phyloP scores from a whole-genome alignment of 2,888 invertebrate species.

The Stenchaetothrips biformis region DNA sequence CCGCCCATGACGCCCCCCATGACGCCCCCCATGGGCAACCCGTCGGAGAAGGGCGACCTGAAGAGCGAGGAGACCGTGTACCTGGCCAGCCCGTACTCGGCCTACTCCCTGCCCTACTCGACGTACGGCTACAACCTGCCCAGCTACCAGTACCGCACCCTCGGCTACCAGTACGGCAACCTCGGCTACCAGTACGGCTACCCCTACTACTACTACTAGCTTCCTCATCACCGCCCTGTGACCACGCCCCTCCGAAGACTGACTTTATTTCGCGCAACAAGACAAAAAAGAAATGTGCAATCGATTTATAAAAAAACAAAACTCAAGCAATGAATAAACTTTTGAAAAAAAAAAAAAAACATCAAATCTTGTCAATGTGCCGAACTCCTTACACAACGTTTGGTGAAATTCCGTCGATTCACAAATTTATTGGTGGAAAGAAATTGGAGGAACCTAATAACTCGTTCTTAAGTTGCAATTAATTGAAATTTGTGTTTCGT shows the following conservation, averaged over 20 bases:
- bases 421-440: no score
- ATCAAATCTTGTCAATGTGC: no score
- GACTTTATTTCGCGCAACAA: neutral
- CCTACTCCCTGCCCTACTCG: neutral
- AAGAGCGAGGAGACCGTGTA: conserved; percentile 1
- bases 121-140: neutral
- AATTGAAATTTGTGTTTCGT: no score
- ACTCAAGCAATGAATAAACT: neutral
- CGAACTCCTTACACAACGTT: no score
- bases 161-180: neutral
- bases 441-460: no score
- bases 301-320: neutral
- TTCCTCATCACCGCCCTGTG: neutral
- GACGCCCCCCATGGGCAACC: neutral
- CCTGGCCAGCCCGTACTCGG: conserved; percentile 10
- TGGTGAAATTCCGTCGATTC: no score
- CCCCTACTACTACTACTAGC: conserved; percentile 7
- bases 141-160: neutral
- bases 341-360: neutral
- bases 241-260: neutral
- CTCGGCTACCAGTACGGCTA: neutral
- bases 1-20: neutral
- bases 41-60: conserved; percentile 4
- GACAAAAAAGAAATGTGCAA: neutral
- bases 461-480: no score